Conservation (phyloP, 2,797 vertebrate species). For the Tadarida brasiliensis region DNA sequence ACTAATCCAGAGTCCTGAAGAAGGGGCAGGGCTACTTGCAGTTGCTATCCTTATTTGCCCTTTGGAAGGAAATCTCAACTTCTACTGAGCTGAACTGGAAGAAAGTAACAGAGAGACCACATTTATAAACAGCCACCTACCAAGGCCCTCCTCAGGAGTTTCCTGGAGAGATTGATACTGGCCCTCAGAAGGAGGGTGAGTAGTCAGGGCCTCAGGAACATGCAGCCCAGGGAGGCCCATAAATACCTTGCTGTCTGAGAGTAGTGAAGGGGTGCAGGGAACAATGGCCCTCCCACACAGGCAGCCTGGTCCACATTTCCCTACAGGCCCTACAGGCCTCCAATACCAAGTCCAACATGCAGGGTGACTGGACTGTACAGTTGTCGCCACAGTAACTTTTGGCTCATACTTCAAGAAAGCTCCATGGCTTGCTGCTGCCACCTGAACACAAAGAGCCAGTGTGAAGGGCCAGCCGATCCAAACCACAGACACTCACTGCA, state of each 20-base stretch:
- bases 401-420: constrained; percentile 34
- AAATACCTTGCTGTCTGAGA: background rate
- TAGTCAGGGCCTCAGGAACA: background rate
- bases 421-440: background rate
- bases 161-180: background rate
- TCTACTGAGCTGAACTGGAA: constrained; percentile 35
- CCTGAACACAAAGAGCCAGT: background rate
- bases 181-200: background rate
- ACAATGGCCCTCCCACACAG: background rate
- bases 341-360: background rate
- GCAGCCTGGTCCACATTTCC: background rate
- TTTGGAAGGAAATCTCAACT: constrained; percentile 9
- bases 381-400: background rate
- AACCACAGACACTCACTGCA: background rate
- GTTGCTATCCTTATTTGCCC: background rate
- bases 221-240: background rate
- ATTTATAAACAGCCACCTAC: background rate
- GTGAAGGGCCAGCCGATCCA: background rate
- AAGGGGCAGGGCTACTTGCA: background rate
- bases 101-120: background rate
- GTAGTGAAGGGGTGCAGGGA: background rate
- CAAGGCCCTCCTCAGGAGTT: background rate
- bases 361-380: background rate
- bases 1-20: background rate
- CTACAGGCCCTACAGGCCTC: background rate